These are phyloP conservation scores for Cryptus armator DNA, from an alignment of 2,888 invertebrate species.

Conservation along the genomic window DNA sequence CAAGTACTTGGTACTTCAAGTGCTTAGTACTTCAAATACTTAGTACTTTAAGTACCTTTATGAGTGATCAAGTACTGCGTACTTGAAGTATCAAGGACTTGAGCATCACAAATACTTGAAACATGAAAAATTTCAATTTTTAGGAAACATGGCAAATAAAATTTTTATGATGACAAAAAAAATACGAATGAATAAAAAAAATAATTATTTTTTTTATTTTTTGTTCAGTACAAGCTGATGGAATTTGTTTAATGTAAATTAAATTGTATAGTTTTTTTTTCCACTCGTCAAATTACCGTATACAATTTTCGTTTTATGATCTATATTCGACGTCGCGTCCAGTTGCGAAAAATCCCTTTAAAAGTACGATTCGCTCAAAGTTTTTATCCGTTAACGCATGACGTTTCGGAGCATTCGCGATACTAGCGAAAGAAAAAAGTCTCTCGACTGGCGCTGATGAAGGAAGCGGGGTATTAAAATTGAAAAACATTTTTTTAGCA, in stretches of 20 bases:
- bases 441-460: constrained; percentile 14
- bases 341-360: neutral
- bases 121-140: no score
- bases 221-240: no score
- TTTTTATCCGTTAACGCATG: neutral
- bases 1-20: neutral
- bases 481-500: constrained; percentile 3
- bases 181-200: neutral
- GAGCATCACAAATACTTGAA: no score
- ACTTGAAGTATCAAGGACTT: no score
- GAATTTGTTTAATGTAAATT: no score
- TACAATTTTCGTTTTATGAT: no score
- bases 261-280: no score
- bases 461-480: constrained; percentile 2
- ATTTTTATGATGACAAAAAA: neutral
- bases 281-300: neutral
- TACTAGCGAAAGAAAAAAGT: constrained; percentile 3
- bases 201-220: neutral
- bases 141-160: no score
- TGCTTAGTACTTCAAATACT: neutral
- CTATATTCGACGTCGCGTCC: no score
- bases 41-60: constrained; percentile 9
- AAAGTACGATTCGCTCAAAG: neutral
- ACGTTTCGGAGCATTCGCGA: constrained; percentile 1
- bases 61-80: neutral